A percentile compares a stretch with the other conserved stretches of the same genome.
Conservation (phyloP, 2,888 invertebrate species). For the Drosophila mimica region DNA sequence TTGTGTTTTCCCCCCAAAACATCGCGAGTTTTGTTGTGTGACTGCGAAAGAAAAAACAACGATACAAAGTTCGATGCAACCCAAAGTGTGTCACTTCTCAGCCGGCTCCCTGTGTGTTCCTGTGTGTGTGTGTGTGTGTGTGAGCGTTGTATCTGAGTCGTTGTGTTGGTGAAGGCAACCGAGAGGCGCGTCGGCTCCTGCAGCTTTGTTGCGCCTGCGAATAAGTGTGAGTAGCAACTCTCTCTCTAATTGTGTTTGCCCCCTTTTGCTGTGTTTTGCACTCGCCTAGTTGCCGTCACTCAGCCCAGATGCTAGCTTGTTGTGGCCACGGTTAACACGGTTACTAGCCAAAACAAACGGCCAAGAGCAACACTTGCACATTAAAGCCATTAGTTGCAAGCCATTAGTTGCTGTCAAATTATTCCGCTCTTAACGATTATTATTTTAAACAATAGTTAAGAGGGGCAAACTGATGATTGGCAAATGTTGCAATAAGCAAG, state of each 20-base stretch:
- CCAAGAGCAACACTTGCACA: not conserved
- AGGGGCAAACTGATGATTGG: not conserved
- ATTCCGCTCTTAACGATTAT: not conserved
- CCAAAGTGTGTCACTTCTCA: constrained; percentile 65
- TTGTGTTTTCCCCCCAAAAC: constrained; percentile 30
- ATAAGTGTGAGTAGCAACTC: constrained; percentile 35
- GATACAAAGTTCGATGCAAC: constrained; percentile 66
- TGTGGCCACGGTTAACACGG: constrained; percentile 10
- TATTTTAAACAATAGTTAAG: not conserved
- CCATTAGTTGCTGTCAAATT: not conserved
- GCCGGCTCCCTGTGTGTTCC: constrained; percentile 21
- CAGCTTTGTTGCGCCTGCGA: constrained; percentile 32
- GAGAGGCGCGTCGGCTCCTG: constrained; percentile 59
- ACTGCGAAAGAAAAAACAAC: constrained; percentile 12
- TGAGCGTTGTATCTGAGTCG: constrained; percentile 21
- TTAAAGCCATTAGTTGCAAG: not conserved
- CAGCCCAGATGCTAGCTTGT: constrained; percentile 14
- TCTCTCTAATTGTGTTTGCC: constrained; percentile 11
- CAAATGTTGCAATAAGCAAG: not conserved
- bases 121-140: constrained; percentile 23
- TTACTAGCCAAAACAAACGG: not conserved
- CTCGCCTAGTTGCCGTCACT: constrained; percentile 30
- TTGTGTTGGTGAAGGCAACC: constrained; percentile 43
- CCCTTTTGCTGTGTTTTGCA: constrained; percentile 15
- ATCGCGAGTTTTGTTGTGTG: constrained; percentile 61